A percentile compares a stretch with the other conserved stretches of the same genome.
Evolutionary conservation across 2,113 vertebrate species (phyloP).

Genomic region (Platichthys flesus): DNA sequence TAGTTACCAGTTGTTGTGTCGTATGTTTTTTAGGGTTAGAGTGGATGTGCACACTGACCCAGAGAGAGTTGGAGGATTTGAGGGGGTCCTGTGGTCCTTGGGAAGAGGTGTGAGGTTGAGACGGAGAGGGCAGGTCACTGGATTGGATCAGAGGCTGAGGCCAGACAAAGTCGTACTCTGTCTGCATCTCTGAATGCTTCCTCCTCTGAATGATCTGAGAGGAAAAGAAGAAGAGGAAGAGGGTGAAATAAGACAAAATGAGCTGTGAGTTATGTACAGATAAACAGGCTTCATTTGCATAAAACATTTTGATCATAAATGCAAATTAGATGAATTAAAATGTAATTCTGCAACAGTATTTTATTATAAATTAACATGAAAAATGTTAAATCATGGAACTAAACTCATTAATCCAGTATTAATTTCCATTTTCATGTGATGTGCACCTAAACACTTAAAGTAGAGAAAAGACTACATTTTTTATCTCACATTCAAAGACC

Average conservation of each 20-base stretch:
- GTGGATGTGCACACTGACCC: conserved; percentile 84
- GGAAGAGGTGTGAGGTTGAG: conserved; percentile 77
- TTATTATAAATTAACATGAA: conserved; percentile 15
- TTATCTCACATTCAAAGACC: conserved; percentile 18
- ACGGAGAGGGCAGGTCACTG: conserved; percentile 71
- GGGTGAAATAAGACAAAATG: neutral
- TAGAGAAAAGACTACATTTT: neutral
- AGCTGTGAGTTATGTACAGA: neutral
- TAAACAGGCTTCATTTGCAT: neutral
- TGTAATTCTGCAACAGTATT: conserved; percentile 7
- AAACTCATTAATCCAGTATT: neutral
- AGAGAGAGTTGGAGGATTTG: conserved; percentile 80
- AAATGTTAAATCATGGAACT: conserved; percentile 30
- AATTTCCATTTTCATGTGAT: neutral
- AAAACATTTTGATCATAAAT: neutral
- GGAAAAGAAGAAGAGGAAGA: neutral
- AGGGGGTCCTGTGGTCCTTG: conserved; percentile 63
- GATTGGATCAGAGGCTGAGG: conserved; percentile 78
- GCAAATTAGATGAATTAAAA: conserved; percentile 4
- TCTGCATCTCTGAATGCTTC: conserved; percentile 86
- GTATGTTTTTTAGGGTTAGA: neutral
- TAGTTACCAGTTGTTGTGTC: neutral
- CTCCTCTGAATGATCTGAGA: conserved; percentile 92
- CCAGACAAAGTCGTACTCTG: conserved; percentile 86
- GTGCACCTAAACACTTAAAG: neutral